Conservation (phyloP, 1,140 invertebrate species). For the Euwallacea fornicatus region DNA sequence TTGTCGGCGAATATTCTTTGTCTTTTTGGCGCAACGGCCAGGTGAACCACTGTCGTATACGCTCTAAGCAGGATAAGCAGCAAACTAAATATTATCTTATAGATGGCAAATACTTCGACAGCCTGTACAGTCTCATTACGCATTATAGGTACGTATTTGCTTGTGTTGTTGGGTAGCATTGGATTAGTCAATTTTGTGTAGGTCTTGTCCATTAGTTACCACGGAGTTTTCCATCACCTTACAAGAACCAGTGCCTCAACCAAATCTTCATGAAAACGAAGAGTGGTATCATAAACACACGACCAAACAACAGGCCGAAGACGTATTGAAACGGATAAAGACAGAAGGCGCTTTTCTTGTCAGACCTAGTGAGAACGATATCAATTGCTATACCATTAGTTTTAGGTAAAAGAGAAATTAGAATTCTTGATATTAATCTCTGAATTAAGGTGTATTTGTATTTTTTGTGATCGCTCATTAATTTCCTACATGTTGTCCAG, state of each 20-base stretch:
- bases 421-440: too few relatives aligned
- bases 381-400: slow-evolving; percentile 88
- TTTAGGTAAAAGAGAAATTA: slow-evolving; percentile 69
- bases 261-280: slow-evolving; percentile 90
- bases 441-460: too few relatives aligned
- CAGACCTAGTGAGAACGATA: slow-evolving; percentile 81
- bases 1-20: slow-evolving; percentile 93
- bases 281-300: slow-evolving; percentile 91
- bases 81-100: slow-evolving; percentile 90
- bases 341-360: slow-evolving; percentile 92
- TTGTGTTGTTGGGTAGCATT: not conserved
- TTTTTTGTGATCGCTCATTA: too few relatives aligned
- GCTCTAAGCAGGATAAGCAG: slow-evolving; percentile 85
- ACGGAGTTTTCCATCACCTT: slow-evolving; percentile 87
- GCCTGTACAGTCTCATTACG: slow-evolving; percentile 88
- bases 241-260: slow-evolving; percentile 90
- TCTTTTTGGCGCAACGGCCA: slow-evolving; percentile 91
- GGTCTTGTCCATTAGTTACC: slow-evolving; percentile 81
- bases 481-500: too few relatives aligned
- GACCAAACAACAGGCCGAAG: slow-evolving; percentile 80
- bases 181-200: not conserved
- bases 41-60: slow-evolving; percentile 92
- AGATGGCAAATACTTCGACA: slow-evolving; percentile 88
- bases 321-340: slow-evolving; percentile 77
- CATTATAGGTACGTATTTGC: slow-evolving; percentile 65